Conservation (phyloP, 1,140 invertebrate species). For the Magallana ariakensis region DNA sequence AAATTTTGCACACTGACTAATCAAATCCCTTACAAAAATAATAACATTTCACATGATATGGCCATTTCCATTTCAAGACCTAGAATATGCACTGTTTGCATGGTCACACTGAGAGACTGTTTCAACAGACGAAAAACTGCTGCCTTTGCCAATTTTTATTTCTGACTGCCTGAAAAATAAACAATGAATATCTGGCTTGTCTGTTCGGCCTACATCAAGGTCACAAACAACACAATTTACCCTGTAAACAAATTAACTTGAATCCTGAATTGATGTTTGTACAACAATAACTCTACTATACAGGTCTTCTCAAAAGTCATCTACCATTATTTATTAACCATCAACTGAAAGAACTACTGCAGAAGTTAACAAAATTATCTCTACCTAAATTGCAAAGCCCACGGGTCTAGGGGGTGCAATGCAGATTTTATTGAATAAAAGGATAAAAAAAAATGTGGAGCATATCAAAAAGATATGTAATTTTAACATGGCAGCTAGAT, state of each 20-base stretch:
- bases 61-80: constrained; percentile 25
- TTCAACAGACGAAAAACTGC: constrained; percentile 7
- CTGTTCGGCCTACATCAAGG: constrained; percentile 12
- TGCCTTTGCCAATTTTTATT: constrained; percentile 16
- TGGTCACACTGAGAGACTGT: constrained; percentile 16
- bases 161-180: constrained; percentile 20
- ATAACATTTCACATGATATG: constrained; percentile 34
- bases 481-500: not conserved
- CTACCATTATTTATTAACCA: not conserved
- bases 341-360: not conserved
- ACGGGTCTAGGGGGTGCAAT: too few species aligned
- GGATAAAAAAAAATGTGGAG: not conserved
- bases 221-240: constrained; percentile 23
- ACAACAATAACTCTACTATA: constrained; percentile 21
- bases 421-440: not conserved
- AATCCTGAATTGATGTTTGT: constrained; percentile 36
- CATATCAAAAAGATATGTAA: constrained; percentile 9
- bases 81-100: constrained; percentile 10
- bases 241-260: constrained; percentile 62
- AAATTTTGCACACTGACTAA: constrained; percentile 36
- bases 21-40: constrained; percentile 38
- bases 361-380: not conserved
- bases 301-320: not conserved
- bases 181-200: constrained; percentile 30
- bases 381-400: not conserved